Conservation (phyloP, 2,888 invertebrate species). For the Rhamnusium bicolor region DNA sequence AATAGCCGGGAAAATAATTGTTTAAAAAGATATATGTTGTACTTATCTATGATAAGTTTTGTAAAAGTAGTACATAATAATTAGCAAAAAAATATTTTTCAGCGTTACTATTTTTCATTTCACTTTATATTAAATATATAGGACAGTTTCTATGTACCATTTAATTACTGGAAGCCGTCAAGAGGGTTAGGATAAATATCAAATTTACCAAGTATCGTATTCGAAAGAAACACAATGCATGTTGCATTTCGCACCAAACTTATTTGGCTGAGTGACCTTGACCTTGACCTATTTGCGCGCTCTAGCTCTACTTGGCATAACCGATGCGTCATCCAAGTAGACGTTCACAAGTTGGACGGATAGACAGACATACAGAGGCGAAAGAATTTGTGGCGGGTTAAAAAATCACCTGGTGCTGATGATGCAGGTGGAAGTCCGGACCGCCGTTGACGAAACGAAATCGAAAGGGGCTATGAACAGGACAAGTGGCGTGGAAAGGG, state of each 20-base stretch:
- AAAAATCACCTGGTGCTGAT: constrained; percentile 62
- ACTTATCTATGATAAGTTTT: too few species aligned
- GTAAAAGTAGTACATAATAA: too few species aligned
- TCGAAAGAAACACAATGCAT: not conserved
- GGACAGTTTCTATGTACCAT: too few species aligned
- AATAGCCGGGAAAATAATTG: too few species aligned
- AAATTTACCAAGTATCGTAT: not conserved
- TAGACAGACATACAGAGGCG: not conserved
- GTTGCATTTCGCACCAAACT: not conserved
- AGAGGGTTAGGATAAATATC: not conserved
- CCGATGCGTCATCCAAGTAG: not conserved
- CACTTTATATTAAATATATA: too few species aligned
- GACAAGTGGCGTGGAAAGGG: constrained; percentile 76
- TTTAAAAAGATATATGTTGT: too few species aligned
- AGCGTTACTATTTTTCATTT: too few species aligned
- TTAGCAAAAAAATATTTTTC: too few species aligned
- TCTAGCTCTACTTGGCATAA: not conserved
- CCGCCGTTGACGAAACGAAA: constrained; percentile 75
- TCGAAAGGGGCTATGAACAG: constrained; percentile 84
- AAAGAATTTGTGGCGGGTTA: not conserved
- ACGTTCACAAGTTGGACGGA: not conserved
- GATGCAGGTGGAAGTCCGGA: constrained; percentile 69
- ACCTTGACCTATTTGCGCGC: constrained; percentile 27
- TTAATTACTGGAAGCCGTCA: not conserved
- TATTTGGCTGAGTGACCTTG: constrained; percentile 18